Conservation (phyloP, 2,888 invertebrate species). For the Morinoia aosen region DNA sequence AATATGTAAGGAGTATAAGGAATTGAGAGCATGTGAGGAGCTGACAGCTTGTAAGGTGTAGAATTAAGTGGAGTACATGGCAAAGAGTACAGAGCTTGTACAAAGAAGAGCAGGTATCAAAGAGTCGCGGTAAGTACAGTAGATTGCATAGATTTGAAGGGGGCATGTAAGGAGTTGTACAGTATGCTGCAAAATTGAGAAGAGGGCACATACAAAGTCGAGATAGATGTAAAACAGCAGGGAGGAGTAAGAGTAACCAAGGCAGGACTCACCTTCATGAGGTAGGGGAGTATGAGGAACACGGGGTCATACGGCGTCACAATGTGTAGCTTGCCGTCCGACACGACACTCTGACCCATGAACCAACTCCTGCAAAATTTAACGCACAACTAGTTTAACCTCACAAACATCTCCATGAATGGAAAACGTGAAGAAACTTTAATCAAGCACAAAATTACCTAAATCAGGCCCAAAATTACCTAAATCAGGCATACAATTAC, state of each 20-base stretch:
- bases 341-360: slow-evolving; percentile 82
- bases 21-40: too few species aligned
- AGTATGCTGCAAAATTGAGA: neutral
- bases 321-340: slow-evolving; percentile 86
- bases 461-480: neutral
- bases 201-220: neutral
- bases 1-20: too few species aligned
- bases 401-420: neutral
- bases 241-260: slow-evolving; percentile 56
- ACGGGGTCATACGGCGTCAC: slow-evolving; percentile 85
- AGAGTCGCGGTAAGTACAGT: too few species aligned
- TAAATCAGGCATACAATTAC: too few species aligned
- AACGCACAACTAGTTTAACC: neutral
- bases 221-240: neutral
- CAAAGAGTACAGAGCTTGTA: too few species aligned
- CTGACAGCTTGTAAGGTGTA: too few species aligned
- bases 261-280: slow-evolving; percentile 78
- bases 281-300: slow-evolving; percentile 83
- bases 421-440: neutral
- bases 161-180: too few species aligned
- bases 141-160: too few species aligned
- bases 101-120: too few species aligned
- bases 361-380: slow-evolving; percentile 80
- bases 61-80: too few species aligned
- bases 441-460: slow-evolving; percentile 6